Evolutionary conservation across 2,888 invertebrate species (phyloP).

Genomic region (Dascillus cervinus): DNA sequence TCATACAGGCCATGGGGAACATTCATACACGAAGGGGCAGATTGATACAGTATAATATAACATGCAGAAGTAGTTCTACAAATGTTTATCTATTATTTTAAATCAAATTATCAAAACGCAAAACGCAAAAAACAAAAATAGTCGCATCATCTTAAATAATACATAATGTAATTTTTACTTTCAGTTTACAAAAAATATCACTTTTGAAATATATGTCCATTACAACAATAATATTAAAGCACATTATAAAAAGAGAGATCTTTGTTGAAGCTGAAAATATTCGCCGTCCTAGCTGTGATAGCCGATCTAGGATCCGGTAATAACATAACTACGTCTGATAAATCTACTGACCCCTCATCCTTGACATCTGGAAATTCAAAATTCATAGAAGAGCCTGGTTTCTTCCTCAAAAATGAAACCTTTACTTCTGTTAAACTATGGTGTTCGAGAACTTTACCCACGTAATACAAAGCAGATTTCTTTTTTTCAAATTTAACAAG

Average conservation of each 20-base stretch:
- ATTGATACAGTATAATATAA: too few relatives aligned
- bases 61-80: too few relatives aligned
- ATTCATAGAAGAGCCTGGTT: constrained; percentile 4
- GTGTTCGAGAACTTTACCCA: constrained; percentile 6
- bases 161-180: too few relatives aligned
- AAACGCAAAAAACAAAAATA: not conserved
- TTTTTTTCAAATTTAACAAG: constrained; percentile 11
- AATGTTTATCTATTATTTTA: not conserved
- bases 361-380: constrained; percentile 20
- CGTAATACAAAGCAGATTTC: constrained; percentile 7
- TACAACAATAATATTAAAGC: constrained; percentile 4
- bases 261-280: constrained; percentile 6
- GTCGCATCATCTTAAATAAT: not conserved
- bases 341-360: constrained; percentile 22
- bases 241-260: constrained; percentile 6
- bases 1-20: not conserved
- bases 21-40: too few relatives aligned
- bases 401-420: constrained; percentile 6
- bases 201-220: not conserved
- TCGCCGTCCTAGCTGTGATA: constrained; percentile 18
- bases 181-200: constrained; percentile 2
- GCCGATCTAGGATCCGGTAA: constrained; percentile 22
- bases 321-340: constrained; percentile 24
- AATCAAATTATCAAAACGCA: not conserved
- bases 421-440: constrained; percentile 4